Conservation (phyloP, 2,113 vertebrate genomes). For the Atractosteus spatula region DNA sequence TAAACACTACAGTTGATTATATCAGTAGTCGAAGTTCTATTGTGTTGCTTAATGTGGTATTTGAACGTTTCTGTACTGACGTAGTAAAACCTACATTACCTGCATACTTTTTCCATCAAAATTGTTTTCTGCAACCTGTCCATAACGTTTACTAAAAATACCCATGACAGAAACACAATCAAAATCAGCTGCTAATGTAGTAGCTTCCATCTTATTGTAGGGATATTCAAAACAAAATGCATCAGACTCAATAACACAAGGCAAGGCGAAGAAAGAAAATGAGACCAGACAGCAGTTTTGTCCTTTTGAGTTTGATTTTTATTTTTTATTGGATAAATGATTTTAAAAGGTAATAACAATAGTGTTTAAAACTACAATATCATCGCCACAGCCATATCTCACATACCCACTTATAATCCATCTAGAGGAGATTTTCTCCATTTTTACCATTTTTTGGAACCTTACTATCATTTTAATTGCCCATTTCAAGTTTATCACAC, state of each 20-base stretch:
- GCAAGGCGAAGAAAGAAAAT: slow-evolving; percentile 17
- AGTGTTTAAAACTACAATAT: slow-evolving; percentile 99
- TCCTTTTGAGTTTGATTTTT: slow-evolving; percentile 54
- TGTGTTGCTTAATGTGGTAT: too few species aligned
- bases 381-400: slow-evolving; percentile 93
- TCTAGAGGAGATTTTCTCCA: slow-evolving; percentile 54
- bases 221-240: neutral
- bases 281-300: slow-evolving; percentile 26
- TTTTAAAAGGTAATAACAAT: slow-evolving; percentile 99
- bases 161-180: too few species aligned
- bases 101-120: too few species aligned
- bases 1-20: too few species aligned
- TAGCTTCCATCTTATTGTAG: too few species aligned
- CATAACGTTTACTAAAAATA: too few species aligned
- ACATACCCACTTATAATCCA: slow-evolving; percentile 90
- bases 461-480: slow-evolving; percentile 85
- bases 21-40: too few species aligned
- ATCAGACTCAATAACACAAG: slow-evolving; percentile 1
- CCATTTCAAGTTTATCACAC: slow-evolving; percentile 85
- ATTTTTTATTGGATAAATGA: slow-evolving; percentile 99
- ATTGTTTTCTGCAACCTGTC: too few species aligned
- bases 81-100: too few species aligned
- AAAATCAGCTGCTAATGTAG: too few species aligned
- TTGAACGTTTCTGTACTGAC: too few species aligned
- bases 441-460: slow-evolving; percentile 72